Evolutionary conservation across 2,113 vertebrate species (phyloP).

Genomic region (Danionella cerebrum): DNA sequence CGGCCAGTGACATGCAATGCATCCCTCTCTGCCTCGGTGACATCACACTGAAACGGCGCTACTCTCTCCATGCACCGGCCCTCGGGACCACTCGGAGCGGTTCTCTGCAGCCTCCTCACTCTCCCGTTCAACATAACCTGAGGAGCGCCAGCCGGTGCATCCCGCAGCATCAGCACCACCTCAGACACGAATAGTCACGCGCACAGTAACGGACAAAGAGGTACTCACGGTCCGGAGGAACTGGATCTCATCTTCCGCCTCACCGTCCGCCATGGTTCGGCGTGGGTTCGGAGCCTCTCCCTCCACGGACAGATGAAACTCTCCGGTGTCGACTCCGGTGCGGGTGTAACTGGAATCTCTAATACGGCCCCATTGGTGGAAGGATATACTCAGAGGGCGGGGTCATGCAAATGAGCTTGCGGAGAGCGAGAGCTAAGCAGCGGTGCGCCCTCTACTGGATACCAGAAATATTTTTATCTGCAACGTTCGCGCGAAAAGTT

Average conservation of each 20-base stretch:
- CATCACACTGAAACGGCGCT: no score
- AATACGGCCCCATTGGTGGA: conserved; percentile 39
- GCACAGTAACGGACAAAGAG: not conserved
- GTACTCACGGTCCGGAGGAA: conserved; percentile 75
- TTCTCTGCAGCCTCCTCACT: not conserved
- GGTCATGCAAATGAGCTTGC: conserved; percentile 38
- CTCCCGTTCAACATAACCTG: not conserved
- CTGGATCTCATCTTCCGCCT: conserved; percentile 79
- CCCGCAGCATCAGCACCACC: conserved; percentile 19
- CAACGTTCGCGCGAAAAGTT: no score
- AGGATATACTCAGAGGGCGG: conserved; percentile 34
- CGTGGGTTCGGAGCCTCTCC: conserved; percentile 10
- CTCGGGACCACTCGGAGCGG: no score
- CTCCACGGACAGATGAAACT: not conserved
- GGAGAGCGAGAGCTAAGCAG: not conserved
- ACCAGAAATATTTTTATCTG: no score
- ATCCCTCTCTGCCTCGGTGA: not conserved
- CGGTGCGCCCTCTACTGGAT: conserved; percentile 36
- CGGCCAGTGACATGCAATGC: no score
- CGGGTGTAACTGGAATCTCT: no score
- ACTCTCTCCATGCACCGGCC: no score
- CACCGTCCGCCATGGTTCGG: conserved; percentile 70
- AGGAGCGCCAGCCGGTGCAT: not conserved
- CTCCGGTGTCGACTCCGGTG: not conserved
- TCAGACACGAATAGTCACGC: not conserved